These are phyloP conservation scores for Hylyphantes graminicola DNA, from an alignment of 1,140 invertebrate genomes.

Conservation along the genomic window DNA sequence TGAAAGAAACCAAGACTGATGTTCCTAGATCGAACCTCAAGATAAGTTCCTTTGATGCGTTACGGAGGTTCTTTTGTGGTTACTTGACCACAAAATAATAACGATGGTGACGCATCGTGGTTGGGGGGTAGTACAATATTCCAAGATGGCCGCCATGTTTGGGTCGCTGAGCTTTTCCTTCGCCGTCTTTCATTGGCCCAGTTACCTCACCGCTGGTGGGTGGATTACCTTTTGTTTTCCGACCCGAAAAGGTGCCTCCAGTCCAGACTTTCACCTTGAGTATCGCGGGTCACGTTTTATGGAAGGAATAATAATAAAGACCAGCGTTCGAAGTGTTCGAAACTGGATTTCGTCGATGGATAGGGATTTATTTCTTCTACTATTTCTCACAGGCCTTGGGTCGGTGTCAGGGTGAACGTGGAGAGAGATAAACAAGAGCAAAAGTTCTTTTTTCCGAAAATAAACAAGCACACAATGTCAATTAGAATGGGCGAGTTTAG, in stretches of 20 bases:
- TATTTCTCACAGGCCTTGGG: slow-evolving; percentile 29
- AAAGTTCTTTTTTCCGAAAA: neutral
- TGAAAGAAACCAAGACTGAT: slow-evolving; percentile 21
- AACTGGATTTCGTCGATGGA: slow-evolving; percentile 21
- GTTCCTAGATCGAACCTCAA: slow-evolving; percentile 10
- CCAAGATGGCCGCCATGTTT: slow-evolving; percentile 20
- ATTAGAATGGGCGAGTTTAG: neutral
- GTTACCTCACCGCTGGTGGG: slow-evolving; percentile 41
- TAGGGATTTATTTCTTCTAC: neutral
- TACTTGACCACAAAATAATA: slow-evolving; percentile 40
- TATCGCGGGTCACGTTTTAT: slow-evolving; percentile 34
- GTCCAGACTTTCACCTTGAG: slow-evolving; percentile 52
- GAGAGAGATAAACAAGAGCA: slow-evolving; percentile 17
- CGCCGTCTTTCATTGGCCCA: slow-evolving; percentile 31
- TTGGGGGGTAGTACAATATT: neutral
- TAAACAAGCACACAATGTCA: neutral
- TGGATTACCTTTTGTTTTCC: slow-evolving; percentile 47
- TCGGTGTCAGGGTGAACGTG: slow-evolving; percentile 45
- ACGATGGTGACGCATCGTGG: slow-evolving; percentile 31
- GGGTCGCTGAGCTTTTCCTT: slow-evolving; percentile 38
- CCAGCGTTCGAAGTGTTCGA: neutral
- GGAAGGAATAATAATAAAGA: neutral
- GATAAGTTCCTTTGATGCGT: slow-evolving; percentile 39
- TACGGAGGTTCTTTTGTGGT: slow-evolving; percentile 46
- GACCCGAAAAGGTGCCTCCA: neutral